Conservation (phyloP, 1,140 invertebrate genomes). For the Pinna nobilis region DNA sequence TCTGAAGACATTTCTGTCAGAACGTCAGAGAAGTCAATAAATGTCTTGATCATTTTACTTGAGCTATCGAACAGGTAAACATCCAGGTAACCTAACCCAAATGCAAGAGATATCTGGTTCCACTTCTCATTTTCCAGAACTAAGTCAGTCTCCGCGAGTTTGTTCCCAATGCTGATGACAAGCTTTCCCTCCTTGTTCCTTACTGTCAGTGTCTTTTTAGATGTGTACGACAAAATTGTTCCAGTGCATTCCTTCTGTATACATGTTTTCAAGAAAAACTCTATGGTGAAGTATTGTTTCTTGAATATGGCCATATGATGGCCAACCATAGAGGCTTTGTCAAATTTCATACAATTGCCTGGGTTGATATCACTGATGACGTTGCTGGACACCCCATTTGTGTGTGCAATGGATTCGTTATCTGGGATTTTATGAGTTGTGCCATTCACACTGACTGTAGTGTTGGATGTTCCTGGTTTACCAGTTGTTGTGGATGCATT, state of each 20-base stretch:
- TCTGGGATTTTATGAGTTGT: background rate
- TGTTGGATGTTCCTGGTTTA: background rate
- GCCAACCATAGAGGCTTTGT: slow-evolving; percentile 41
- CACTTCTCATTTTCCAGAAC: slow-evolving; percentile 37
- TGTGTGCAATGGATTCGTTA: slow-evolving; percentile 1
- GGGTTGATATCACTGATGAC: slow-evolving; percentile 19
- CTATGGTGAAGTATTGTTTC: slow-evolving; percentile 29
- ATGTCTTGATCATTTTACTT: background rate
- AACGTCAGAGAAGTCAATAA: background rate
- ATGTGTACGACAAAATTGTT: slow-evolving; percentile 49
- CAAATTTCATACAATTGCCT: slow-evolving; percentile 36
- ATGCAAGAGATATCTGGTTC: slow-evolving; percentile 42
- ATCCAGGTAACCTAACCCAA: slow-evolving; percentile 2
- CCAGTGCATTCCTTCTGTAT: slow-evolving; percentile 23
- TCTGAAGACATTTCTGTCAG: slow-evolving; percentile 1
- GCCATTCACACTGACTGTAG: background rate
- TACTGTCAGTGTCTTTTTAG: slow-evolving; percentile 31
- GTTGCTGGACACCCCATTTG: background rate
- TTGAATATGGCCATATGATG: slow-evolving; percentile 26
- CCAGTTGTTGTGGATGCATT: too few relatives aligned
- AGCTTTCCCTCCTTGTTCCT: slow-evolving; percentile 26
- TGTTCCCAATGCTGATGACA: slow-evolving; percentile 25
- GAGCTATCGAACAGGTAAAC: slow-evolving; percentile 15
- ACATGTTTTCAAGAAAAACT: slow-evolving; percentile 48
- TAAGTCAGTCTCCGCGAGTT: slow-evolving; percentile 8